Percentiles rank a stretch among this genome's conserved stretches.
Conservation (phyloP, 1,140 invertebrate species). For the Drosophila orosa region DNA sequence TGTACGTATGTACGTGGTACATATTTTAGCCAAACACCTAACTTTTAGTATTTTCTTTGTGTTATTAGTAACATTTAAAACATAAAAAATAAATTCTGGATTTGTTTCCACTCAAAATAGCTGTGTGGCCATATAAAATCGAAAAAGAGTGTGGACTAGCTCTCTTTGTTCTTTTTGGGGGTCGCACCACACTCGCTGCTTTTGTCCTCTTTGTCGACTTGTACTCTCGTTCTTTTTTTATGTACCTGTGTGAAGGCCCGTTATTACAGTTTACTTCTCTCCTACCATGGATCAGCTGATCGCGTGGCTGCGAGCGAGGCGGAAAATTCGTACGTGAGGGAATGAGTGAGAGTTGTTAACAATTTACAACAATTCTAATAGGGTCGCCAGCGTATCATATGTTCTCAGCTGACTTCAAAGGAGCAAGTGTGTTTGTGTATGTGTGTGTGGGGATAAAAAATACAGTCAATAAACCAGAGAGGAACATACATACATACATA, state of each 20-base stretch:
- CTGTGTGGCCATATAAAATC: constrained; percentile 5
- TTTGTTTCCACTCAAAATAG: constrained; percentile 66
- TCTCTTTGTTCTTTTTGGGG: constrained; percentile 24
- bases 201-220: constrained; percentile 8
- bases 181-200: constrained; percentile 8
- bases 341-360: constrained; percentile 19
- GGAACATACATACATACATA: not conserved
- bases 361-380: constrained; percentile 24
- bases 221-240: constrained; percentile 8
- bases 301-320: constrained; percentile 18
- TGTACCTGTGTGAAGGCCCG: constrained; percentile 43
- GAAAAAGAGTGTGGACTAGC: not conserved
- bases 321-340: constrained; percentile 13
- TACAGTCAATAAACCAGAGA: not conserved
- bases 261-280: constrained; percentile 20
- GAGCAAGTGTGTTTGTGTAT: constrained; percentile 1
- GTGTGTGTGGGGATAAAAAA: not conserved
- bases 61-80: constrained; percentile 28
- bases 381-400: constrained; percentile 19
- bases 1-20: too few relatives aligned
- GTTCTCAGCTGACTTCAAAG: constrained; percentile 33
- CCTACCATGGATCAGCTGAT: constrained; percentile 64
- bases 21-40: not conserved
- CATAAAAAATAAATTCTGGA: constrained; percentile 21
- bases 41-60: not conserved